phyloP scores from a whole-genome alignment of 2,797 vertebrate genomes.

The Enteromius fasciolatus region DNA sequence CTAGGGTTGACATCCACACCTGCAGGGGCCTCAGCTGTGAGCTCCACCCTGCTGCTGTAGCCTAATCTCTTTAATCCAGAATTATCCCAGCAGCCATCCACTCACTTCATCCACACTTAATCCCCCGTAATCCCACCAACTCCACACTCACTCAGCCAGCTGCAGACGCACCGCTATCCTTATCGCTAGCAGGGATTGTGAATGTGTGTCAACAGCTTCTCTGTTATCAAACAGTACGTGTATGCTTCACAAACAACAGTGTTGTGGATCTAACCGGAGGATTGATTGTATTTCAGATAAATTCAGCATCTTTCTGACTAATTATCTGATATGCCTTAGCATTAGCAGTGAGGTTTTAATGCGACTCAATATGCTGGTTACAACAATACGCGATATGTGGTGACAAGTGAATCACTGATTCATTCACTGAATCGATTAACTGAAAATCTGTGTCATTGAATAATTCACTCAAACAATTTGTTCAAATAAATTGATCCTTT shows the following conservation, averaged over 20 bases:
- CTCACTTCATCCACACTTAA: constrained; percentile 83
- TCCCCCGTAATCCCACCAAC: constrained; percentile 83
- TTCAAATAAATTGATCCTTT: background rate
- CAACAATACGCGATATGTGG: background rate
- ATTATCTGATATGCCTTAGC: background rate
- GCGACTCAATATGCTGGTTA: background rate
- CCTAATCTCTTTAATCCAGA: constrained; percentile 85
- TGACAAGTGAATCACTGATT: background rate
- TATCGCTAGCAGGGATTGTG: constrained; percentile 69
- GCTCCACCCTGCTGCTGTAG: constrained; percentile 71
- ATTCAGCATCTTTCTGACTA: background rate
- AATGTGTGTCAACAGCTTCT: constrained; percentile 50
- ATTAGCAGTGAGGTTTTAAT: background rate
- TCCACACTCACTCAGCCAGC: constrained; percentile 74
- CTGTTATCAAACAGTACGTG: constrained; percentile 1
- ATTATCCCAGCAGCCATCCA: constrained; percentile 82
- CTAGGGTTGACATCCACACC: constrained; percentile 60
- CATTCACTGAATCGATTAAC: background rate
- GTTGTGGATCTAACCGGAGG: background rate
- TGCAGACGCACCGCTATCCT: constrained; percentile 80
- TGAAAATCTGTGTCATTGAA: background rate
- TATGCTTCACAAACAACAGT: background rate
- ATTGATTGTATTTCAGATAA: background rate
- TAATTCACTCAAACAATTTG: background rate
- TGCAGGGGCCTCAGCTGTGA: constrained; percentile 78